phyloP scores from a whole-genome alignment of 2,797 vertebrate species.

The Pantherophis vulpinus region DNA sequence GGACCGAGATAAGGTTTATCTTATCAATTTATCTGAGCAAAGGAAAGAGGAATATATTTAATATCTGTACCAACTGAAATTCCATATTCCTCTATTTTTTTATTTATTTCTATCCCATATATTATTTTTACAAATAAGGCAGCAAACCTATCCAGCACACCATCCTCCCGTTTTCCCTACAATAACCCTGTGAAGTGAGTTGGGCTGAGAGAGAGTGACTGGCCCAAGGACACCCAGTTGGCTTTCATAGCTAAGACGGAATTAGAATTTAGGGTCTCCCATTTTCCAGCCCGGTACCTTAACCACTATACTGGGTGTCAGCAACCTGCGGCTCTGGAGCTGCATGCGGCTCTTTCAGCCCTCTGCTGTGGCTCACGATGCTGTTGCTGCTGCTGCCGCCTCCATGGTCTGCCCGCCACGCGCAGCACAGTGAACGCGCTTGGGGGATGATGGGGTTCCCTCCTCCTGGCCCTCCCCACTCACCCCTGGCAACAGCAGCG shows the following conservation, averaged over 20 bases:
- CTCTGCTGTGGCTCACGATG: too few relatives aligned
- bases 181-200: neutral
- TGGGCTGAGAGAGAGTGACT: neutral
- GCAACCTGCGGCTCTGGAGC: too few relatives aligned
- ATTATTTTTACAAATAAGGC: neutral
- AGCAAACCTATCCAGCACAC: neutral
- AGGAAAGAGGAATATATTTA: neutral
- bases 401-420: too few relatives aligned
- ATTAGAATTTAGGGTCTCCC: neutral
- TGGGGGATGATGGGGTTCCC: too few relatives aligned
- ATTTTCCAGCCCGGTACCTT: neutral
- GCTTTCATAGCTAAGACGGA: neutral
- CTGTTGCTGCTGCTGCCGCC: too few relatives aligned
- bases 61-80: neutral
- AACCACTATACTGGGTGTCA: neutral
- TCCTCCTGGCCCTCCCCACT: too few relatives aligned
- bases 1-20: accelerated
- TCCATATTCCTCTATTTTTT: neutral
- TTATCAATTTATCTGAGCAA: neutral
- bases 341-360: too few relatives aligned
- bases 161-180: neutral
- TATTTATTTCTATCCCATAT: neutral
- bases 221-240: neutral
- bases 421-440: too few relatives aligned
- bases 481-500: too few relatives aligned